Evolutionary conservation across 2,113 vertebrate genomes (phyloP), one percentile per base, ranked within the genome.

Genomic region (Collichthys lucidus): DNA sequence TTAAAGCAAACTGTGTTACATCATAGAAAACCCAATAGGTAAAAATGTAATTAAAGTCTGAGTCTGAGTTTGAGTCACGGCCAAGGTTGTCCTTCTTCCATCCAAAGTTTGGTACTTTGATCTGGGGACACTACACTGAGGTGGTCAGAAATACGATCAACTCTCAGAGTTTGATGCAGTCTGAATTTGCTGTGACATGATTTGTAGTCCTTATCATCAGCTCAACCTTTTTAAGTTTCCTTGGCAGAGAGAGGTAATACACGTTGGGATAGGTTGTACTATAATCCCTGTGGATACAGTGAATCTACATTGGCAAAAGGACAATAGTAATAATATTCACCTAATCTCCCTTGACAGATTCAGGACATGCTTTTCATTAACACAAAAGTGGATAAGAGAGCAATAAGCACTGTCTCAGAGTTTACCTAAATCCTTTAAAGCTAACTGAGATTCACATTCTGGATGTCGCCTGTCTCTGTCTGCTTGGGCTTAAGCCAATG

Each of bases 321-420:
- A 96, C 94, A 97, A 96, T 94, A 95, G 94, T 96, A 97, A 97
- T 97, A 95, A 96, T 95, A 96, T 97, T 97, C 96, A 95, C 94
- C 94, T 97, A 97, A 97, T 97, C 96, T 96, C 91, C 94, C 91
- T 77, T 96, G 96, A 97, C 96, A 96, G 95, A 97, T 97, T 98
- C 95, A 97, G 96, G 96, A 96, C 96, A 97, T 96, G 96, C 94
- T 97, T 97, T 97, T 97, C 95, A 98, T 97, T 97, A 97, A 95
- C 92, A 94, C 94, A 95, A 96, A 96, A 96, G 96, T 95, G 74
- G 96, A 97, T 96, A 96, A 96, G 94, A 94, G 94, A 96, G 96
- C 95, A 96, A 95, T 97, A 96, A 96, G 94, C 94, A 96, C 91
- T 94, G 93, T 96, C 96, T 96, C 95, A 95, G 92, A 94, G 96